Conservation (phyloP, 2,888 invertebrate species). For the Conus canariensis region DNA sequence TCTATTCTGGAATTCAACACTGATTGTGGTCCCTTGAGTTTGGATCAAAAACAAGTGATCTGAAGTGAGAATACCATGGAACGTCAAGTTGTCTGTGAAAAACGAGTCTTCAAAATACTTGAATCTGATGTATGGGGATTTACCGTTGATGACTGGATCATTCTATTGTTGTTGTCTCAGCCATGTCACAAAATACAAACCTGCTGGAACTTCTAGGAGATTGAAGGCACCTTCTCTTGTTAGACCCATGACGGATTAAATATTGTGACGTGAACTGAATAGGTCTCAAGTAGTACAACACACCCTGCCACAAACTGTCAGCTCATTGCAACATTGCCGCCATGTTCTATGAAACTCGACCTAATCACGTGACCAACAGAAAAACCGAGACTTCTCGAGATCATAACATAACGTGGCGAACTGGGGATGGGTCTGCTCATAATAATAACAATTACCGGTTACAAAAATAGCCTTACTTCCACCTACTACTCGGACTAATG, state of each 20-base stretch:
- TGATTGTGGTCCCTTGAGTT: no score
- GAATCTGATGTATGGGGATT: neutral
- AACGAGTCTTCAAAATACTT: no score
- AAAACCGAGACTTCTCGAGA: conserved; percentile 38
- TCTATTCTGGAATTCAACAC: no score
- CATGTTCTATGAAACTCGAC: conserved; percentile 44
- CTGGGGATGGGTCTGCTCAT: neutral
- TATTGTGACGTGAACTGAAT: conserved; percentile 21
- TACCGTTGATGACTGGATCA: conserved; percentile 18
- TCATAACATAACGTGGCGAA: conserved; percentile 11
- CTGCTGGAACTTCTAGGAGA: conserved; percentile 67
- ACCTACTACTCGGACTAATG: no score
- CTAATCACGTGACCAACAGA: conserved; percentile 30
- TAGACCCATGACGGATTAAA: conserved; percentile 62
- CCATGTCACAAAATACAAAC: conserved; percentile 53
- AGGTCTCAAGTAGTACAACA: neutral
- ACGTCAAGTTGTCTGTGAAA: no score
- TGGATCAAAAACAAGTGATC: no score
- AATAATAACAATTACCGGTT: no score
- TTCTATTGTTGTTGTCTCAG: neutral
- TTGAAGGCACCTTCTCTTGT: conserved; percentile 69
- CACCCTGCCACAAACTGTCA: neutral
- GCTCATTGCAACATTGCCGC: conserved; percentile 44
- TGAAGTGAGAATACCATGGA: no score
- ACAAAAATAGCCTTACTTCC: neutral